phyloP scores from a whole-genome alignment of 2,888 invertebrate species.

The Cotesia congregata region DNA sequence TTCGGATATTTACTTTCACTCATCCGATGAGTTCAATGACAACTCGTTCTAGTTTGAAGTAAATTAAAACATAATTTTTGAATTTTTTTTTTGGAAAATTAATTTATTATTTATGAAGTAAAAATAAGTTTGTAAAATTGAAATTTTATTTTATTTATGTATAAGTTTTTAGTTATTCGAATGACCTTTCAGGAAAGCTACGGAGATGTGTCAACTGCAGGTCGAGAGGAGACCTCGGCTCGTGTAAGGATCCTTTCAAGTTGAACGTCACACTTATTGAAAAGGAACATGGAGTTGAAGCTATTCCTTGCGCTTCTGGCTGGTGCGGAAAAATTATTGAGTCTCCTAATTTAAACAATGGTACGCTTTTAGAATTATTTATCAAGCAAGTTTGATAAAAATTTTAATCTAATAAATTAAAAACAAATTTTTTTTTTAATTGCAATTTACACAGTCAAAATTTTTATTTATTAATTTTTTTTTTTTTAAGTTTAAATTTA shows the following conservation, averaged over 20 bases:
- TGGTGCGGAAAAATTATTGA: conserved; percentile 95
- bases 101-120: not conserved
- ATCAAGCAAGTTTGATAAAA: not conserved
- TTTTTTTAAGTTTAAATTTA: no score
- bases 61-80: not conserved
- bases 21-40: not conserved
- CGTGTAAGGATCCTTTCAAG: conserved; percentile 89
- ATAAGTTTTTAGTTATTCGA: not conserved
- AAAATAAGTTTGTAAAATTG: not conserved
- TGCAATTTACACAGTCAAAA: no score
- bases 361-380: conserved; percentile 68
- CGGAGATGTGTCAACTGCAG: conserved; percentile 87
- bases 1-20: conserved; percentile 32
- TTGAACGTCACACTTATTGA: conserved; percentile 84
- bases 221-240: conserved; percentile 88
- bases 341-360: conserved; percentile 83
- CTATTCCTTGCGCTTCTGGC: conserved; percentile 87
- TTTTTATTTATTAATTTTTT: no score
- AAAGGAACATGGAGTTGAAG: conserved; percentile 79
- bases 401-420: not conserved
- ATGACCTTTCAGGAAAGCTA: conserved; percentile 73
- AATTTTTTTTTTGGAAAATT: not conserved
- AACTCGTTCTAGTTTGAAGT: conserved; percentile 16
- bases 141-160: not conserved
- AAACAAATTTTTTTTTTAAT: no score